These are phyloP conservation scores for Noctua comes DNA, from an alignment of 2,888 invertebrate genomes.

Conservation along the genomic window DNA sequence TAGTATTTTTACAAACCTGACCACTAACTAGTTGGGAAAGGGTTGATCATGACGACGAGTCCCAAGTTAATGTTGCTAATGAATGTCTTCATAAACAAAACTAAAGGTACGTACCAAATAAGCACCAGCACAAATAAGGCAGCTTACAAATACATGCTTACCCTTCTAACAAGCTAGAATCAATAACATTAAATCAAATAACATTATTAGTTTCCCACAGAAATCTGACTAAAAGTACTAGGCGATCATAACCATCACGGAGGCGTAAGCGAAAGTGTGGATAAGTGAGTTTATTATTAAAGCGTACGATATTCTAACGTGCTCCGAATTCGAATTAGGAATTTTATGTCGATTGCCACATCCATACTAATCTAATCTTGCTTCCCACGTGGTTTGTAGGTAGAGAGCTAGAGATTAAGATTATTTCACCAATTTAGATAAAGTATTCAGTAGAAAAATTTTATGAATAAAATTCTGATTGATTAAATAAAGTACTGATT, in stretches of 20 bases:
- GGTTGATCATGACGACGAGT: background rate
- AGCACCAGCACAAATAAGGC: background rate
- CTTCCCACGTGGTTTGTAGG: constrained; percentile 59
- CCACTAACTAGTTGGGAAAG: background rate
- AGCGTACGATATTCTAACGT: constrained; percentile 60
- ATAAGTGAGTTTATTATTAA: constrained; percentile 48
- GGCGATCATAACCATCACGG: constrained; percentile 45
- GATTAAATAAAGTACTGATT: background rate
- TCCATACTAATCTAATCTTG: constrained; percentile 58
- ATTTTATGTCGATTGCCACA: constrained; percentile 58
- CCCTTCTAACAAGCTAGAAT: constrained; percentile 22
- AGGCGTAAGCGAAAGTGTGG: constrained; percentile 50
- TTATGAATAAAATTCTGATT: background rate
- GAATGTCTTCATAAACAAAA: background rate
- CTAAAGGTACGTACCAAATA: background rate
- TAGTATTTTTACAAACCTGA: background rate
- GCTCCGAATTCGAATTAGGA: constrained; percentile 68
- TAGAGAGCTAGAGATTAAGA: constrained; percentile 37
- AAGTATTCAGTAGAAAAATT: constrained; percentile 13
- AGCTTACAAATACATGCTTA: constrained; percentile 16
- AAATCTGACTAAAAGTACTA: constrained; percentile 49
- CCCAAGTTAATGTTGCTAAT: background rate
- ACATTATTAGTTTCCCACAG: constrained; percentile 48
- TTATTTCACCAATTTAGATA: constrained; percentile 37
- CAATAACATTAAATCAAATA: constrained; percentile 32